Conservation (phyloP, 2,888 invertebrate genomes). For the Gandaritis pyraliata region DNA sequence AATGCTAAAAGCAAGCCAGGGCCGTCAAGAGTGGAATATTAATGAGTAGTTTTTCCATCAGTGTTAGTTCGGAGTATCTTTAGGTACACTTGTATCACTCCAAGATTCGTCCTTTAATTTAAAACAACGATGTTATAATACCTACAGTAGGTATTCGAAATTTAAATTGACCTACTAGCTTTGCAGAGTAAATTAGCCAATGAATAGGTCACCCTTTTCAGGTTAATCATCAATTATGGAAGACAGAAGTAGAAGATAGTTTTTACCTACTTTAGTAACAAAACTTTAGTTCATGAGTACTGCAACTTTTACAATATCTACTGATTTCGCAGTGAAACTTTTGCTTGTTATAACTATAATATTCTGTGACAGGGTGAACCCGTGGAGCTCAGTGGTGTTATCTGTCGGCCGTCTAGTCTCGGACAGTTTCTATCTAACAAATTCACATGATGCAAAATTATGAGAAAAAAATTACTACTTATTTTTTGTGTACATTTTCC, state of each 20-base stretch:
- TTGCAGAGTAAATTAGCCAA: too few species aligned
- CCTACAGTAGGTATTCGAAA: too few species aligned
- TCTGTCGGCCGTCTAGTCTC: constrained; percentile 64
- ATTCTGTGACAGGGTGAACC: constrained; percentile 41
- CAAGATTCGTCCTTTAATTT: not conserved
- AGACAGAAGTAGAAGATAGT: too few species aligned
- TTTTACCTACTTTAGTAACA: too few species aligned
- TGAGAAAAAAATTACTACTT: constrained; percentile 33
- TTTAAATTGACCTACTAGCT: too few species aligned
- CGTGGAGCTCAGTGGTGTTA: constrained; percentile 60
- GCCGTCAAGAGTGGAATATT: constrained; percentile 59
- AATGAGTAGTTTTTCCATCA: constrained; percentile 67
- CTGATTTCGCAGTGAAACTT: constrained; percentile 7
- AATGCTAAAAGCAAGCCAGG: constrained; percentile 62
- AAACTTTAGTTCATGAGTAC: too few species aligned
- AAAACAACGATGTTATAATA: not conserved
- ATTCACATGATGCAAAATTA: constrained; percentile 63
- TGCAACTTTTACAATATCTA: not conserved
- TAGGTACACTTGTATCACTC: constrained; percentile 9
- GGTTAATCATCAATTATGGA: too few species aligned
- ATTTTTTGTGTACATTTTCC: constrained; percentile 14
- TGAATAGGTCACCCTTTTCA: too few species aligned
- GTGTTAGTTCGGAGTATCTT: constrained; percentile 47
- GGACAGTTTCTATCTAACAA: constrained; percentile 73
- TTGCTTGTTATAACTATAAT: not conserved